phyloP scores from a whole-genome alignment of 92 coral and sea anemone genomes.

The Epizoanthus ramosus region DNA sequence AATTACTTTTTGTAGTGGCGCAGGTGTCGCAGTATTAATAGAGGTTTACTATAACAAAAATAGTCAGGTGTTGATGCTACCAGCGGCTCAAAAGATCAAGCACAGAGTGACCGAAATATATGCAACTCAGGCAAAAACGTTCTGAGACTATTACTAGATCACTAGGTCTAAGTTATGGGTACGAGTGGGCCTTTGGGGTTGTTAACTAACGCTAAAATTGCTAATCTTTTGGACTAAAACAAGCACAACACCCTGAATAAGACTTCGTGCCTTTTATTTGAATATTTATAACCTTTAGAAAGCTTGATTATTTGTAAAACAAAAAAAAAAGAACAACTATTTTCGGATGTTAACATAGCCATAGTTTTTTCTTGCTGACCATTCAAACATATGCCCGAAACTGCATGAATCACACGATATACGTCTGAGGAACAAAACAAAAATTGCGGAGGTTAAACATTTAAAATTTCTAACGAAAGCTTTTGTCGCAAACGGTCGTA shows the following conservation, averaged over 20 bases:
- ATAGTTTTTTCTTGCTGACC: neutral
- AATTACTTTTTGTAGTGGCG: neutral
- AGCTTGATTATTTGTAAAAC: neutral
- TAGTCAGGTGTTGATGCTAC: neutral
- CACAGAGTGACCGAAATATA: neutral
- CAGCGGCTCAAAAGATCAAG: constrained; percentile 31
- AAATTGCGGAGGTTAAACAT: too few species aligned
- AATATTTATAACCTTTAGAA: neutral
- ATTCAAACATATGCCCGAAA: too few species aligned
- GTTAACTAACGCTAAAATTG: neutral
- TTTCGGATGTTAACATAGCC: neutral
- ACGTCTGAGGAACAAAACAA: too few species aligned
- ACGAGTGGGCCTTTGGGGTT: too few species aligned
- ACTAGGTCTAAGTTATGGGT: neutral
- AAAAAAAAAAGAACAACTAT: neutral
- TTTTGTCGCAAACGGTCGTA: too few species aligned
- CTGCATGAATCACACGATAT: too few species aligned
- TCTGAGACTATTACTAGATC: neutral
- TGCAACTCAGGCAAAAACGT: too few species aligned
- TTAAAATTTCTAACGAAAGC: too few species aligned
- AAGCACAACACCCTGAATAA: neutral
- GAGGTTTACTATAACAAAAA: neutral
- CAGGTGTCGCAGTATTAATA: constrained; percentile 22
- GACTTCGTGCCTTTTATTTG: neutral
- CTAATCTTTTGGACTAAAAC: neutral